Evolutionary conservation across 2,797 vertebrate species (phyloP).

Genomic region (Acanthurus tractus): DNA sequence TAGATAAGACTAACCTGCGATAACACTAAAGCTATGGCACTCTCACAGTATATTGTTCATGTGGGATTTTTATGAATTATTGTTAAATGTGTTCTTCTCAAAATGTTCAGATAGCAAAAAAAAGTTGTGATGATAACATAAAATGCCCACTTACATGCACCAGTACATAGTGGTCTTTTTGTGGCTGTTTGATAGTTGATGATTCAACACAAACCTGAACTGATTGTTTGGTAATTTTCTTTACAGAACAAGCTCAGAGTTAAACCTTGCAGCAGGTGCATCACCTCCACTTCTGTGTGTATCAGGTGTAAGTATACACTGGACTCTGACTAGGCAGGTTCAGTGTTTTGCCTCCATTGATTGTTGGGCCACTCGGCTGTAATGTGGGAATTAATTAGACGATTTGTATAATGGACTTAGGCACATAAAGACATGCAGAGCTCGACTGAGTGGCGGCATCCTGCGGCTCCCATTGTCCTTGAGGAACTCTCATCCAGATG

Average conservation of each 20-base stretch:
- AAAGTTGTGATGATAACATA: constrained; percentile 32
- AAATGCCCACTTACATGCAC: constrained; percentile 29
- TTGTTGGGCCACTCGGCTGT: constrained; percentile 64
- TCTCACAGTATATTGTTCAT: constrained; percentile 57
- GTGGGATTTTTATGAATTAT: constrained; percentile 57
- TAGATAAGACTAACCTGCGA: constrained; percentile 81
- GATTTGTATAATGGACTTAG: constrained; percentile 83
- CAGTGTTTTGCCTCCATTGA: constrained; percentile 65
- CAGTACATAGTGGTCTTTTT: not conserved
- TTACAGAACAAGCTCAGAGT: constrained; percentile 21
- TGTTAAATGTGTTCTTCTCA: constrained; percentile 53
- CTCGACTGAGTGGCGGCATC: constrained; percentile 73
- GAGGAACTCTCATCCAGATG: constrained; percentile 88
- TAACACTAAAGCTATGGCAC: constrained; percentile 55
- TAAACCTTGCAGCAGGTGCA: constrained; percentile 40
- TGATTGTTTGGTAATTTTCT: constrained; percentile 1
- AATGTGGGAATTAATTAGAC: constrained; percentile 85
- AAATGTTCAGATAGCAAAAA: constrained; percentile 58
- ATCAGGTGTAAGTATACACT: constrained; percentile 15
- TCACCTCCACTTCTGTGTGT: constrained; percentile 38
- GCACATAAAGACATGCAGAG: constrained; percentile 67
- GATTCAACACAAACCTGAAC: constrained; percentile 2
- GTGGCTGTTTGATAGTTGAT: not conserved
- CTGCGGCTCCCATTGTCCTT: constrained; percentile 86
- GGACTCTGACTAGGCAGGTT: constrained; percentile 24